These are phyloP conservation scores for Trilocha varians DNA, from an alignment of 2,888 invertebrate genomes.

Conservation along the genomic window DNA sequence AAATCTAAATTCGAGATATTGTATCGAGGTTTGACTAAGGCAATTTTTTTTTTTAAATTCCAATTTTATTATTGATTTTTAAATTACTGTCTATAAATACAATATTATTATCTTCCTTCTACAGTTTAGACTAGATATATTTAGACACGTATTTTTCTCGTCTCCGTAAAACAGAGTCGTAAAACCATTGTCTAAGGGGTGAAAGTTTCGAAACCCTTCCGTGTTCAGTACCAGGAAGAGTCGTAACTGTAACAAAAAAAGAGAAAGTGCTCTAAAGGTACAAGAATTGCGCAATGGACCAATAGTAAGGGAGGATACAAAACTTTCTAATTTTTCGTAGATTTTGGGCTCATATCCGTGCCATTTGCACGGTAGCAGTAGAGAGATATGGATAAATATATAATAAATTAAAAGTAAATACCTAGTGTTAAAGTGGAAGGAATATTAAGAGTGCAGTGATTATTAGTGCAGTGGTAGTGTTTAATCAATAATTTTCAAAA, in stretches of 20 bases:
- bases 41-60: no score
- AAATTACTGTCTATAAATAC: no score
- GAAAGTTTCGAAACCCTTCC: constrained; percentile 64
- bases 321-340: constrained; percentile 65
- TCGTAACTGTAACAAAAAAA: constrained; percentile 63
- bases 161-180: background rate
- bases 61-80: no score
- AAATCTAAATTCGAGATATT: no score
- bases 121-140: no score
- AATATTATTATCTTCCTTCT: no score
- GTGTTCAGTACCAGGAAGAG: constrained; percentile 55
- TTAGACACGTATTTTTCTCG: no score
- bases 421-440: no score
- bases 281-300: constrained; percentile 39
- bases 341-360: constrained; percentile 30
- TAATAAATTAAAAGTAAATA: no score
- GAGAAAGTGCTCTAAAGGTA: constrained; percentile 60
- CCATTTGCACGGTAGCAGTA: constrained; percentile 55
- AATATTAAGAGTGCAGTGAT: background rate
- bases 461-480: no score
- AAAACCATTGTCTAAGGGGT: constrained; percentile 49
- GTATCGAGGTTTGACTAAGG: no score
- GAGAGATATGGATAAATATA: constrained; percentile 12
- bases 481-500: no score
- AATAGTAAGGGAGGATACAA: constrained; percentile 36